Conservation (phyloP, 1,140 invertebrate genomes). For the Drosophila punjabiensis region DNA sequence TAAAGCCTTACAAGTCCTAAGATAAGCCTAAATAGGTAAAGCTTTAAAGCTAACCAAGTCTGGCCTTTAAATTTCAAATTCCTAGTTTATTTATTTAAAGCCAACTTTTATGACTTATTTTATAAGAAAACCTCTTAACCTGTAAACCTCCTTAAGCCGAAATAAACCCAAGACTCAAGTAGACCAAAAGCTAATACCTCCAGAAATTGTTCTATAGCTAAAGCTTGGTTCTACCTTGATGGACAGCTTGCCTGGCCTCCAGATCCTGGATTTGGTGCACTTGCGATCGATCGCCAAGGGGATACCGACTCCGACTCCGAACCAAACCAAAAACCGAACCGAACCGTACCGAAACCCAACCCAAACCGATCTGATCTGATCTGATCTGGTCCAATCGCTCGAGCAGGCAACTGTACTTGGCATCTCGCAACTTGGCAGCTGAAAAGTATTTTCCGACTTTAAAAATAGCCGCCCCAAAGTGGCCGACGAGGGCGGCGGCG, state of each 20-base stretch:
- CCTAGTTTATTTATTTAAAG: background rate
- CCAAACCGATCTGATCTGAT: conserved; percentile 23
- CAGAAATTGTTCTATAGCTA: background rate
- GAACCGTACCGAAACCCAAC: conserved; percentile 8
- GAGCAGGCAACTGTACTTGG: conserved; percentile 69
- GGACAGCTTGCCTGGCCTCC: background rate
- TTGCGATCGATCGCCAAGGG: background rate
- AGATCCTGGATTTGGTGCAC: background rate
- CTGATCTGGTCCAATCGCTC: conserved; percentile 45
- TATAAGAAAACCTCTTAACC: background rate
- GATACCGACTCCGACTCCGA: background rate
- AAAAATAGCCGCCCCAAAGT: conserved; percentile 74
- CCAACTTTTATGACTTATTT: background rate
- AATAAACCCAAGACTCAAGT: background rate
- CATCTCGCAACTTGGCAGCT: conserved; percentile 72
- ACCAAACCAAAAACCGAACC: background rate
- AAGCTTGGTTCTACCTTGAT: background rate
- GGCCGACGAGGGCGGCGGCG: conserved; percentile 5
- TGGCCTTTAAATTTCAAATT: no score
- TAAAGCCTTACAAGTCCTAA: background rate
- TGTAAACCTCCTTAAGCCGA: background rate
- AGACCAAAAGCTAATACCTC: no score
- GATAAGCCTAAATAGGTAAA: background rate
- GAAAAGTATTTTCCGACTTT: conserved; percentile 71
- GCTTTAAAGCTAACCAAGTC: background rate